Conservation (phyloP, 2,797 vertebrate species). For the Huso huso region DNA sequence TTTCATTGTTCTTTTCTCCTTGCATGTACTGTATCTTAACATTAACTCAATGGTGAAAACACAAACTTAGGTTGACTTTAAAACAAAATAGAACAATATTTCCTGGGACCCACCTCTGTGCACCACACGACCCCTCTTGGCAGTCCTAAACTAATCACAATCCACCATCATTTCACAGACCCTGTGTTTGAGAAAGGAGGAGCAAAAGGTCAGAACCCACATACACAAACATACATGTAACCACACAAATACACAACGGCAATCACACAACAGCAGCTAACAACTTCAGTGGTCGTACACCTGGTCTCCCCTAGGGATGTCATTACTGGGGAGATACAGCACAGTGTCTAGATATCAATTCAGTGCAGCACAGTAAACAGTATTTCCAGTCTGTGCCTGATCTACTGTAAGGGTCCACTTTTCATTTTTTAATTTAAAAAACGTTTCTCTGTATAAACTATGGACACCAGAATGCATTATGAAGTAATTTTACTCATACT, state of each 20-base stretch:
- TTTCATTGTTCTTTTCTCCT: too few relatives aligned
- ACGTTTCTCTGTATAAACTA: too few relatives aligned
- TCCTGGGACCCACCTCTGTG: conserved; percentile 9
- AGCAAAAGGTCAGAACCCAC: background rate
- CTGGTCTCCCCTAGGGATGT: too few relatives aligned
- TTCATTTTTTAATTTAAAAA: too few relatives aligned
- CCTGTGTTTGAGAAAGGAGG: conserved; percentile 7
- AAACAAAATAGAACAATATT: background rate
- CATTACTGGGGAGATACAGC: too few relatives aligned
- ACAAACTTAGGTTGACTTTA: too few relatives aligned
- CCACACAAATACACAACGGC: background rate
- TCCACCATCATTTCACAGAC: conserved; percentile 7
- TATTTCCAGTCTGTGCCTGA: background rate
- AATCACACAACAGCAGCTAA: background rate
- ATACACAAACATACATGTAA: background rate
- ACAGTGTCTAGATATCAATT: background rate
- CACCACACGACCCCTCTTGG: background rate
- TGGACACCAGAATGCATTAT: too few relatives aligned
- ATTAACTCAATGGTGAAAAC: too few relatives aligned
- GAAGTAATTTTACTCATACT: too few relatives aligned
- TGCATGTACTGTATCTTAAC: too few relatives aligned
- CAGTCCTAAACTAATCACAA: conserved; percentile 16
- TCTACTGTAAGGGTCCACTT: background rate
- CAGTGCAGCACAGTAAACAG: background rate
- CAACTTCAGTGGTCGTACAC: too few relatives aligned